Percentiles rank a stretch among this genome's conserved stretches.
Evolutionary conservation across 1,140 invertebrate genomes (phyloP).

Genomic region (Ganaspis sp.): DNA sequence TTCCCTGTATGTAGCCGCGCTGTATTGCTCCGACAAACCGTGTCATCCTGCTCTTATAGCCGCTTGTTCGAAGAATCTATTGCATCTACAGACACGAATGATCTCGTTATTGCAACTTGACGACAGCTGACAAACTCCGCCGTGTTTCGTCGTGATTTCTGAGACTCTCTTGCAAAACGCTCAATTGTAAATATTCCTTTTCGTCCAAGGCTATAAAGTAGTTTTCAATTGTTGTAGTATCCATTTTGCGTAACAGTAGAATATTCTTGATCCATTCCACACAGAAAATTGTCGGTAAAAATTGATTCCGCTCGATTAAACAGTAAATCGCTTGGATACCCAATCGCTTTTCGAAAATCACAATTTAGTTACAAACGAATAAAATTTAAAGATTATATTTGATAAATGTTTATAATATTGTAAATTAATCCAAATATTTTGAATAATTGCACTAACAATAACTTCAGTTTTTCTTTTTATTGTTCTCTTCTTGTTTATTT

Average conservation of each 20-base stretch:
- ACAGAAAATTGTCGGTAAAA: too few species aligned
- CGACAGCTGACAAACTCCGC: neutral
- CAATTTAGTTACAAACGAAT: too few species aligned
- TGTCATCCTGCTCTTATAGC: constrained; percentile 15
- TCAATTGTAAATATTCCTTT: constrained; percentile 40
- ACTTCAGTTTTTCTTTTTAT: too few species aligned
- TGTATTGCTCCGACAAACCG: constrained; percentile 22
- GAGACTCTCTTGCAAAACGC: neutral
- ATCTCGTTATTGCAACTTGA: constrained; percentile 19
- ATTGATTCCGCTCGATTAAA: too few species aligned
- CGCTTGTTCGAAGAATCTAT: constrained; percentile 20
- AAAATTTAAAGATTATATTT: too few species aligned
- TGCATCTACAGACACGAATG: constrained; percentile 14
- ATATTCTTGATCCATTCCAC: too few species aligned
- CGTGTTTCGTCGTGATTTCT: constrained; percentile 15
- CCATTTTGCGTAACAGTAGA: neutral
- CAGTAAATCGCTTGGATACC: too few species aligned
- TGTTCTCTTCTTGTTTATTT: too few species aligned
- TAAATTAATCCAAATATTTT: too few species aligned
- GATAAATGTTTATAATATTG: too few species aligned
- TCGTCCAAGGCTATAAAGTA: constrained; percentile 32
- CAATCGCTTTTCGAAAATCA: too few species aligned
- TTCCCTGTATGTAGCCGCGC: constrained; percentile 5
- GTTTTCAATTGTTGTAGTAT: neutral
- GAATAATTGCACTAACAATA: too few species aligned